Base-by-base conservation (phyloP, 2,113 vertebrate genomes). In the Ophthalmolycus amberensis region DNA sequence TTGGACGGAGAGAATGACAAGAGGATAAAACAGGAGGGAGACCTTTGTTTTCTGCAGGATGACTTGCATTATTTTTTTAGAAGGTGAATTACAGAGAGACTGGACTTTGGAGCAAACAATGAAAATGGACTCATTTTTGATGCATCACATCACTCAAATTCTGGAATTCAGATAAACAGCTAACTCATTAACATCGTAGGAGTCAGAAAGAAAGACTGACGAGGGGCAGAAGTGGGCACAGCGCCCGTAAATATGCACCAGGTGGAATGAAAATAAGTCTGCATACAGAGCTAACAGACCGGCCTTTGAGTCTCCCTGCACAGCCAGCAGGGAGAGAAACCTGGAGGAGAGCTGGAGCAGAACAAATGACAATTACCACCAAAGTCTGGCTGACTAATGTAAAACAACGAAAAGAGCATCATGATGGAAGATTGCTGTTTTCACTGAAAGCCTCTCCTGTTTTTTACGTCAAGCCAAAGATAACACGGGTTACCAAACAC, bases 201-300 rank as follows among this genome's bases (percentile, higher is more conserved):
- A 78, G 32, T 71, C 32, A n/a, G 25, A 34, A 11, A 65, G 29
- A 52, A 48, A 34, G 69, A 25, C 25, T 34, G 37, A 62, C 22
- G 5, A 9, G 4, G 2, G 46, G n/a, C 20, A 25, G 15, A 29
- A n/a, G 77, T 79, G 25, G 12, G n/a, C 22, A 38, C 44, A 32
- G 58, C 22, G 12, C 60, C 10, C 4, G 2, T 25, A 75, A 85
- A 77, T 67, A 75, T 77, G 67, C 77, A 62, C 32, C 72, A 76
- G 77, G 79, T 79, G 63, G 86, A 79, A 69, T 75, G 32, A 84
- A 78, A 86, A 48, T 29, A 73, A 75, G 60, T 66, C 37, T 0
- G 4, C 72, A 72, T 44, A 3, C 75, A 59, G 56, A 82, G 80
- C 77, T 38, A 65, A 58, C 72, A 29, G 52, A 72, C 66, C 74